A percentile compares a stretch with the other conserved stretches of the same genome.
phyloP scores from a whole-genome alignment of 1,140 invertebrate genomes.

The Hormaphis cornu region DNA sequence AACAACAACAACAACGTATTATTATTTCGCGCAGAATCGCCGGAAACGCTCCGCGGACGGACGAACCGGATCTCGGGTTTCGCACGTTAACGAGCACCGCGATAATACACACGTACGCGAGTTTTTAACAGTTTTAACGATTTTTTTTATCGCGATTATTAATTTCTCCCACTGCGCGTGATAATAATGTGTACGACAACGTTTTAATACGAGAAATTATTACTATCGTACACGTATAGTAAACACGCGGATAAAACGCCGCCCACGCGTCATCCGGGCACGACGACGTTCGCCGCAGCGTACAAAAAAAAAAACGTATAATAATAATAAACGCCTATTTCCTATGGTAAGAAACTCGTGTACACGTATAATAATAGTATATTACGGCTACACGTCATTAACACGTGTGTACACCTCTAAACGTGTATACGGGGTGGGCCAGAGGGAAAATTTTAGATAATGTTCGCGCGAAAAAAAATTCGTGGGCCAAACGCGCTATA shows the following conservation, averaged over 20 bases:
- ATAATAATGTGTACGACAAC: no score
- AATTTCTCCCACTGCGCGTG: neutral
- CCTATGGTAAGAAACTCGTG: neutral
- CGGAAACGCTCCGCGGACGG: neutral
- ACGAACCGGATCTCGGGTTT: neutral
- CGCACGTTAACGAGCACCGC: neutral
- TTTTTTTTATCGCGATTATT: neutral
- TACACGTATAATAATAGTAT: no score
- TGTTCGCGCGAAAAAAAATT: no score
- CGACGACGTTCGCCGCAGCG: neutral
- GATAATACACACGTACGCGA: no score
- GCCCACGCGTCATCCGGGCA: neutral
- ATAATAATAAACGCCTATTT: slow-evolving; percentile 23
- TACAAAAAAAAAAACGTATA: neutral
- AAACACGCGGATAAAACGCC: no score
- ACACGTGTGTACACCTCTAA: no score
- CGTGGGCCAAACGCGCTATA: no score
- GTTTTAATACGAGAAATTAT: no score
- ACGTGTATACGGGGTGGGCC: no score
- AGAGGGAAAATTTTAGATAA: no score
- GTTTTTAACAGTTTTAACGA: neutral
- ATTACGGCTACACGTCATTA: no score
- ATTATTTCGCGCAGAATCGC: neutral
- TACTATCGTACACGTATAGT: no score
- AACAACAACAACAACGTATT: neutral